Evolutionary conservation across 2,888 invertebrate genomes (phyloP).

Genomic region (Troglohyphantes excavatus): DNA sequence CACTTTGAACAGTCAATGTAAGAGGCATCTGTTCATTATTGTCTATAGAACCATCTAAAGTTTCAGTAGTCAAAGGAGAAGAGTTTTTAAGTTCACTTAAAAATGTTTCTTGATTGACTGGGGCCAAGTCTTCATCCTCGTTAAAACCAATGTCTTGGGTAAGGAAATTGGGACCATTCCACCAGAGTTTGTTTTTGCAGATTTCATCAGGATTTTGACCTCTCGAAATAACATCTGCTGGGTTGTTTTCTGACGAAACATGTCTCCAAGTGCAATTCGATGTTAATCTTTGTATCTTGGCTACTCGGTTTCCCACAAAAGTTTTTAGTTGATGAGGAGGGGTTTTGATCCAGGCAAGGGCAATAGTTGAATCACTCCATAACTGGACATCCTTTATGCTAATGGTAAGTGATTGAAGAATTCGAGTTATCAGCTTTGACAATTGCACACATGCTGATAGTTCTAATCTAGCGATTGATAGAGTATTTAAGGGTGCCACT

Average conservation of each 20-base stretch:
- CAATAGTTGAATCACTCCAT: conserved; percentile 79
- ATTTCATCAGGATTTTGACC: conserved; percentile 60
- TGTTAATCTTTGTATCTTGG: conserved; percentile 12
- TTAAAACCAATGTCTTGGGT: too few species aligned
- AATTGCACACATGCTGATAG: conserved; percentile 73
- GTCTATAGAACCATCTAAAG: too few species aligned
- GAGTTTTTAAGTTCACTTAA: too few species aligned
- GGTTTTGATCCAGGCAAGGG: conserved; percentile 79
- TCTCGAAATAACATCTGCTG: conserved; percentile 81
- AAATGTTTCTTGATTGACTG: too few species aligned
- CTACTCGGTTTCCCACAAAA: conserved; percentile 79
- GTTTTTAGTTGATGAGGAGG: conserved; percentile 72
- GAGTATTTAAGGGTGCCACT: conserved; percentile 80
- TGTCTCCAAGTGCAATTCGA: conserved; percentile 79
- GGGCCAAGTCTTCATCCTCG: too few species aligned
- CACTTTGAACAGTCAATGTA: too few species aligned
- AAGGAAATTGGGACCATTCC: too few species aligned
- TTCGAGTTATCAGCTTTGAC: not conserved
- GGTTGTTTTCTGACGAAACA: conserved; percentile 80
- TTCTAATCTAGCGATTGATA: conserved; percentile 80
- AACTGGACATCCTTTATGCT: not conserved
- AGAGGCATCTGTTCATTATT: too few species aligned
- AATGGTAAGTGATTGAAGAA: not conserved
- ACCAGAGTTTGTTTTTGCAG: not conserved
- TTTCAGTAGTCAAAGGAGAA: too few species aligned